Percentiles rank a stretch among this genome's conserved stretches.
These are phyloP conservation scores for Ladona fulva DNA, from an alignment of 1,140 invertebrate species.

Conservation along the genomic window DNA sequence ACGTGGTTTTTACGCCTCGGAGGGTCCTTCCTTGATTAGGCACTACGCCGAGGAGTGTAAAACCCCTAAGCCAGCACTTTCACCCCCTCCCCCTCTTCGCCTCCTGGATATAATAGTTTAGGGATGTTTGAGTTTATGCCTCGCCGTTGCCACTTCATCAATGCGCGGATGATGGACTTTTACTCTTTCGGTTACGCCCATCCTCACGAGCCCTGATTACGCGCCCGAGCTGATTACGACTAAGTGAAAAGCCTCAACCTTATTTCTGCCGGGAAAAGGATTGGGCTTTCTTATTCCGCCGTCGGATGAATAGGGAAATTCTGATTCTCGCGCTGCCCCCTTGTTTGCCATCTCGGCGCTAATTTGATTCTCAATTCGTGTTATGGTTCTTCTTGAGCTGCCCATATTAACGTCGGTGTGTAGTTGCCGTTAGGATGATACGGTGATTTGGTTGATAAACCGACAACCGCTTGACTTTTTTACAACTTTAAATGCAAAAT, in stretches of 20 bases:
- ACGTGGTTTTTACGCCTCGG: conserved; percentile 2
- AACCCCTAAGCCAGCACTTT: conserved; percentile 2
- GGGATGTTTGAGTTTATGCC: conserved; percentile 8
- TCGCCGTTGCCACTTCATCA: background rate
- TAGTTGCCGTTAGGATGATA: too few relatives aligned
- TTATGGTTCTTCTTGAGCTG: too few relatives aligned
- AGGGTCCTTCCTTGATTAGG: background rate
- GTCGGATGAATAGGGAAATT: too few relatives aligned
- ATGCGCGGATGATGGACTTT: conserved; percentile 7
- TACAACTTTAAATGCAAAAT: too few relatives aligned
- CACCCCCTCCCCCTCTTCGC: background rate
- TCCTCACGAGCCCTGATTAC: background rate
- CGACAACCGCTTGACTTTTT: too few relatives aligned
- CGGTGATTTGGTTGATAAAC: too few relatives aligned
- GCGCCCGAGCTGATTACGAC: background rate
- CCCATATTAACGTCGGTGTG: too few relatives aligned
- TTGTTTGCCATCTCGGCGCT: too few relatives aligned
- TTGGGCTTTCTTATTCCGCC: background rate
- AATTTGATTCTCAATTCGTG: too few relatives aligned
- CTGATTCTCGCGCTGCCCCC: too few relatives aligned
- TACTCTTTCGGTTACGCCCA: background rate
- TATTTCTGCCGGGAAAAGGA: background rate
- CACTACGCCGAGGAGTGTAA: background rate
- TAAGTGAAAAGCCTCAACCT: background rate
- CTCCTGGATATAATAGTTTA: background rate